Conservation (phyloP, 1,140 invertebrate species). For the Stenopsyche tienmushanensis region DNA sequence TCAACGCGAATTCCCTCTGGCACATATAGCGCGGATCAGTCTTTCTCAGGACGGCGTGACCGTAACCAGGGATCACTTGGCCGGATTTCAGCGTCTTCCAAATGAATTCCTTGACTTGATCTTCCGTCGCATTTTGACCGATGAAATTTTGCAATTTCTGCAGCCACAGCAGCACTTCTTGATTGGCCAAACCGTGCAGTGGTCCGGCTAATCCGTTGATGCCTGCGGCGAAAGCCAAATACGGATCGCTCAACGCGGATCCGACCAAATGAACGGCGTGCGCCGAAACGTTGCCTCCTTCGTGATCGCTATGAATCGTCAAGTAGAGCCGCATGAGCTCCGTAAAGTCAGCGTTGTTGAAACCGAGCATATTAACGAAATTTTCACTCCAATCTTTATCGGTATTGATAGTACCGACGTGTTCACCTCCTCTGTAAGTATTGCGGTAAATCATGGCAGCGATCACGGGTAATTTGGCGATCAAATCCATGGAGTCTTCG, state of each 20-base stretch:
- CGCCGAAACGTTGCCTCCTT: constrained; percentile 89
- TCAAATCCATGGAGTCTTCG: constrained; percentile 95
- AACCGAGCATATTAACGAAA: constrained; percentile 91
- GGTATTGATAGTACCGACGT: constrained; percentile 83
- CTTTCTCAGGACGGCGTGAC: constrained; percentile 87
- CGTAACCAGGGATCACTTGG: constrained; percentile 91
- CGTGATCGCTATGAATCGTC: constrained; percentile 91
- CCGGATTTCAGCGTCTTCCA: constrained; percentile 87
- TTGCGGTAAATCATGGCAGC: constrained; percentile 95
- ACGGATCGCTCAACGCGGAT: constrained; percentile 87
- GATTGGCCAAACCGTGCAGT: constrained; percentile 90
- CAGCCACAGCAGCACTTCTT: constrained; percentile 80
- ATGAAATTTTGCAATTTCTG: constrained; percentile 71
- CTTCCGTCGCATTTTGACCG: constrained; percentile 71
- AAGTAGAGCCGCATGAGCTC: constrained; percentile 94
- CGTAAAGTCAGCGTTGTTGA: constrained; percentile 80
- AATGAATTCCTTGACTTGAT: constrained; percentile 82
- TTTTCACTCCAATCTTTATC: constrained; percentile 93
- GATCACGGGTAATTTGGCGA: constrained; percentile 92
- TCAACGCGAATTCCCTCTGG: constrained; percentile 85
- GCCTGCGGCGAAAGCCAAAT: constrained; percentile 83
- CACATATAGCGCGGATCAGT: constrained; percentile 79
- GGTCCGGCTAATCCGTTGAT: constrained; percentile 90
- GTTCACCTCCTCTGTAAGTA: constrained; percentile 80
- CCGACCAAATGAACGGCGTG: constrained; percentile 91